Conservation (phyloP, 2,113 vertebrate genomes). For the Emydura subglobosa region DNA sequence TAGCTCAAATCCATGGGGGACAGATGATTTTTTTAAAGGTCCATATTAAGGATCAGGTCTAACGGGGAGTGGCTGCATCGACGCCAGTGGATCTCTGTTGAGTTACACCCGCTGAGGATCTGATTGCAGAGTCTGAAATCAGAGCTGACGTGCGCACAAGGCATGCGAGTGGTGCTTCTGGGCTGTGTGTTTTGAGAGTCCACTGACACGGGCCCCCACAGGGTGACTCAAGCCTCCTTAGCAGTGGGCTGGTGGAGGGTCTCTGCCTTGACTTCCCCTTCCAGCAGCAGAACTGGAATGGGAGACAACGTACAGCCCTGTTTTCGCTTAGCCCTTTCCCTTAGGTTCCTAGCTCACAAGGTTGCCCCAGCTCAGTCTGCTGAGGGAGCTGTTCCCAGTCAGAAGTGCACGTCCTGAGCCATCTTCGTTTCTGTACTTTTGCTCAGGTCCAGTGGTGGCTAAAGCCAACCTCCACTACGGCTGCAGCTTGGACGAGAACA, state of each 20-base stretch:
- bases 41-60: neutral
- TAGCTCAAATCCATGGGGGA: neutral
- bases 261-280: neutral
- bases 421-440: neutral
- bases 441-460: slow-evolving; percentile 68
- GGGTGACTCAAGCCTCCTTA: neutral
- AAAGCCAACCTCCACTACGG: slow-evolving; percentile 79
- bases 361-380: neutral
- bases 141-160: neutral
- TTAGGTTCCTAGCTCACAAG: neutral
- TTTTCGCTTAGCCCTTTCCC: neutral
- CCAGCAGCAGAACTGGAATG: neutral
- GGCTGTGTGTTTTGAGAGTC: neutral
- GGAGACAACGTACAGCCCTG: neutral
- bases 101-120: neutral
- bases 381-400: neutral
- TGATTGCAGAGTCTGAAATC: neutral
- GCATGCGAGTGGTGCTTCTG: neutral
- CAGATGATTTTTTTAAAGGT: neutral
- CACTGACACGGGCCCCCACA: neutral
- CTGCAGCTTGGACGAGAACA: slow-evolving; percentile 78
- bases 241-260: neutral
- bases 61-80: neutral
- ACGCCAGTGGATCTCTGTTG: neutral
- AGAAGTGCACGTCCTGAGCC: neutral